Conservation (phyloP, 1,140 invertebrate genomes). For the Neocloeon triangulifer region DNA sequence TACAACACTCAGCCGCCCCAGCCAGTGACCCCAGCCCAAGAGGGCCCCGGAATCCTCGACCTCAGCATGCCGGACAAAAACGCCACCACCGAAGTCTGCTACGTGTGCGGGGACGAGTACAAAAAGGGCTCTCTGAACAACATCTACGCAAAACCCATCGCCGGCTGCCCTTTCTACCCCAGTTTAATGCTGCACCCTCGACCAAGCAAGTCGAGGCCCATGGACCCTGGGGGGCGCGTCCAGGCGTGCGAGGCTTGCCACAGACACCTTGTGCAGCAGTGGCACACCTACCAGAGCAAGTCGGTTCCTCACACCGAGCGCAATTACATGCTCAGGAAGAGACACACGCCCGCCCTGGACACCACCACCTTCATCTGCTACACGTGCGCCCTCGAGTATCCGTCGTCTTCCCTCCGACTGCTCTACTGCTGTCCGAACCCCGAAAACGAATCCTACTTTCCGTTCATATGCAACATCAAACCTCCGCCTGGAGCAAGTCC, state of each 20-base stretch:
- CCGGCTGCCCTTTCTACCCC: conserved; percentile 47
- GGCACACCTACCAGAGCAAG: conserved; percentile 36
- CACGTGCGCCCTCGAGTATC: conserved; percentile 58
- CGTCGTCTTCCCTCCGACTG: conserved; percentile 42
- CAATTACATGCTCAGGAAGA: conserved; percentile 53
- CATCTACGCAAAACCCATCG: conserved; percentile 29
- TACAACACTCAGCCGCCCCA: conserved; percentile 1
- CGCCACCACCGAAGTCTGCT: conserved; percentile 63
- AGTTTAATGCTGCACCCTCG: conserved; percentile 61
- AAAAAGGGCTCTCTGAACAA: conserved; percentile 47
- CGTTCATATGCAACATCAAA: conserved; percentile 56
- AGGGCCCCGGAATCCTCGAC: conserved; percentile 46
- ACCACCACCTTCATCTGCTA: conserved; percentile 67
- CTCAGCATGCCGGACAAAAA: conserved; percentile 80
- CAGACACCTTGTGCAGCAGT: conserved; percentile 58
- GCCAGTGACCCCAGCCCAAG: conserved; percentile 12
- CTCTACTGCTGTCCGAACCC: conserved; percentile 67
- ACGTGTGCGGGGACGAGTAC: conserved; percentile 72
- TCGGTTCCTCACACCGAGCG: conserved; percentile 50
- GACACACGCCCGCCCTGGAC: conserved; percentile 35
- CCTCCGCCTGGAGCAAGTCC: conserved; percentile 60
- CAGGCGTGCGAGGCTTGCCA: conserved; percentile 56
- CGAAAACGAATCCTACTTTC: conserved; percentile 62
- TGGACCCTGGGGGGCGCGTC: conserved; percentile 20
- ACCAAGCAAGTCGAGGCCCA: conserved; percentile 39